Base-by-base conservation (phyloP, 2,113 vertebrate genomes). In the Trinectes maculatus region DNA sequence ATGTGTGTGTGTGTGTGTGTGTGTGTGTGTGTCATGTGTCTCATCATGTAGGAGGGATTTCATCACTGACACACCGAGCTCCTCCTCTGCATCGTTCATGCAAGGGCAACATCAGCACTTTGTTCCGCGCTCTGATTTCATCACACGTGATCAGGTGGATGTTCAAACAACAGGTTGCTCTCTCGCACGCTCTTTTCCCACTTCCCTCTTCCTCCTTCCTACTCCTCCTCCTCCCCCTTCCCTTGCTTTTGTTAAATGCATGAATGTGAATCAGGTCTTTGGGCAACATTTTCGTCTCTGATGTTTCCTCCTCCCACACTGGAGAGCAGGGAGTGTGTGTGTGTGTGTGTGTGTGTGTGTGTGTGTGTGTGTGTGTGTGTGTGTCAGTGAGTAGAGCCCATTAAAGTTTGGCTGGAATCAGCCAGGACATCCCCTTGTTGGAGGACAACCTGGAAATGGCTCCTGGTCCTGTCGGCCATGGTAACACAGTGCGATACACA, bases 401-500 rank as follows among this genome's bases (percentile, higher is more conserved):
- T 88, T 69, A 82, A 77, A 66, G 86, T 89, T 82, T 82, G 9
- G 62, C 18, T 29, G 31, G 71, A 72, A 72, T 65, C 24, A 12
- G 43, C 26, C 56, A 22, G 46, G 58, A 52, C 15, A 13, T 60
- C 69, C 69, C 61, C 62, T 78, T 68, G 68, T 75, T 68, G 66
- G 79, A 80, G 63, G 70, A 72, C 40, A 15, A 71, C 58, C 55
- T 53, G 63, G 54, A 83, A 85, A 86, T 83, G 72, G 48, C 80
- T 73, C 77, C 71, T 52, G 71, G 64, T 76, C 54, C 75, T 86
- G 82, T 87, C 89, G 87, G 66, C 65, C 48, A 59, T 70, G 62
- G 70, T 87, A 88, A 87, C 90, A 85, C 86, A 80, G 78, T 79
- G 77, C 75, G 68, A 80, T 82, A 72, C 76, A 57, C 82, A 46